Base-by-base conservation (phyloP, 2,888 invertebrate genomes). In the Apeira syringaria region DNA sequence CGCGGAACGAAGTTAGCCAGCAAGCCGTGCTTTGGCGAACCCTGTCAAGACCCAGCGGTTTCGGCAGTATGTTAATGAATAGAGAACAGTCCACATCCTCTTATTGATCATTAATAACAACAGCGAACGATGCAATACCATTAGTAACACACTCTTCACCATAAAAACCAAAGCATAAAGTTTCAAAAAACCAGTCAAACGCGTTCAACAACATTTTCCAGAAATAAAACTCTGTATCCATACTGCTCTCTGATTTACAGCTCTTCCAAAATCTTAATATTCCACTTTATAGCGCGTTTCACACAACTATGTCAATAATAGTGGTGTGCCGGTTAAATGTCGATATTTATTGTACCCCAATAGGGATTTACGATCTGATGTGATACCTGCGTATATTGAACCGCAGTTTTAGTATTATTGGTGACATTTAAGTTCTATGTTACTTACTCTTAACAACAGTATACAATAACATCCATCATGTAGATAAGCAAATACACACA, bases 321-420 rank as follows among this genome's bases (percentile, higher is more conserved):
- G 15, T 53, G 47, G 59, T 61, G 57, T 62, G 62, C 59, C 54
- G 59, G 48, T 50, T 55, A 56, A 61, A 62, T 26, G 12, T 11
- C 29, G 25, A 33, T 34, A 34, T 74, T 74, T 74, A 74, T 70
- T 57, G 59, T 52, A 44, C 53, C 54, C 63, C 58, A 56, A 54
- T 58, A 42, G 49, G 48, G 56, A 66, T 72, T 70, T 71, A 71
- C 61, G 67, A 65, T 43, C 56, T 20, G 47, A 20, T 40, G 47
- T 55, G 53, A 61, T 56, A 60, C 52, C n/a, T n/a, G n/a, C n/a
- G 63, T 64, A 61, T 57, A 28, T 53, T 56, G 63, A 61, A 64
- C 29, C 34, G 24, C 20, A 28, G 33, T 25, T 30, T 29, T 38
- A 30, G 33, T 34, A 22, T 20, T 26, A 34, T 37, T 22, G 33